Evolutionary conservation across 2,797 vertebrate species (phyloP).

Genomic region (Zenarchopterus dispar): DNA sequence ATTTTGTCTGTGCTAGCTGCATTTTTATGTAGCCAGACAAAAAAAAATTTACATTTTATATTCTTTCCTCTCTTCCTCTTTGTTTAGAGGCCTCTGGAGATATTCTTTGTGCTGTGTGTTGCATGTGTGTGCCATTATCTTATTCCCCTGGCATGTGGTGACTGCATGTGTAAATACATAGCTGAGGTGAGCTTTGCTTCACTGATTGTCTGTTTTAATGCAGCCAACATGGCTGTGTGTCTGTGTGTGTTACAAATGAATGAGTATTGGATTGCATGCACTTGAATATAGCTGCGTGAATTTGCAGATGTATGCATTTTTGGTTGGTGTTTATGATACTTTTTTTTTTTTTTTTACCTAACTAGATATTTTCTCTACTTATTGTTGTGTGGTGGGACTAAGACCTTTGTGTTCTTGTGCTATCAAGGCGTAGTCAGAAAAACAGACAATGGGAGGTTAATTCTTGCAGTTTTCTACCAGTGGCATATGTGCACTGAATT

Average conservation of each 20-base stretch:
- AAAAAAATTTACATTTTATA: slow-evolving; percentile 56
- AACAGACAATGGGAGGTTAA: too few species aligned
- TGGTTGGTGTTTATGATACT: too few species aligned
- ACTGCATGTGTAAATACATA: slow-evolving; percentile 24
- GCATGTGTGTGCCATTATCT: slow-evolving; percentile 30
- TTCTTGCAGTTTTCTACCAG: too few species aligned
- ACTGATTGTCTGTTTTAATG: slow-evolving; percentile 24
- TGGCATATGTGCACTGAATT: too few species aligned
- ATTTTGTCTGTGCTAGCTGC: slow-evolving; percentile 47
- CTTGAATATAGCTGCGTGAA: not conserved
- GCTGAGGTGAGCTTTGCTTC: slow-evolving; percentile 26
- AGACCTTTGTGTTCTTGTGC: too few species aligned
- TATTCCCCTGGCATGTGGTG: slow-evolving; percentile 27
- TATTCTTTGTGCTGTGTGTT: slow-evolving; percentile 21
- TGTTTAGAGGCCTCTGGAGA: slow-evolving; percentile 55
- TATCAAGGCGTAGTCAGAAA: too few species aligned
- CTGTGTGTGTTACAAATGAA: too few species aligned
- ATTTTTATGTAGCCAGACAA: slow-evolving; percentile 62
- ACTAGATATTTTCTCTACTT: slow-evolving; percentile 1
- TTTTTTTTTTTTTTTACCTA: slow-evolving; percentile 3
- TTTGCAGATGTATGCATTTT: not conserved
- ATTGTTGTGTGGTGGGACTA: not conserved
- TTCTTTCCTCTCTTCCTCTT: slow-evolving; percentile 30
- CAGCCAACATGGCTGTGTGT: slow-evolving; percentile 1
- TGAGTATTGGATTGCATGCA: too few species aligned